Percentiles rank a stretch among this genome's conserved stretches.
These are phyloP conservation scores for Ephestia elutella DNA, from an alignment of 1,140 invertebrate species.

Conservation along the genomic window DNA sequence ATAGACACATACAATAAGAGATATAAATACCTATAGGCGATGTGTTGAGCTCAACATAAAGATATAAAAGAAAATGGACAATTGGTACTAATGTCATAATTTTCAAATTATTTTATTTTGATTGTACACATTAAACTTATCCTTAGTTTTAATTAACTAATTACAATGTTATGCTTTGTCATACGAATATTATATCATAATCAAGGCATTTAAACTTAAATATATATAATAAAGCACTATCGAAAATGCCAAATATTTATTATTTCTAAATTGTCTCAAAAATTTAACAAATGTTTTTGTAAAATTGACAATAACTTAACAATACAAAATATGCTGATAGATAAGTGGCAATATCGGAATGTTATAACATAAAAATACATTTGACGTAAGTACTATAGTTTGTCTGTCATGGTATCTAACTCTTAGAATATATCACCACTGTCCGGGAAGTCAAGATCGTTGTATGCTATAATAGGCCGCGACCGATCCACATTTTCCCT, in stretches of 20 bases:
- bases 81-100: no score
- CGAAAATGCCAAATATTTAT: no score
- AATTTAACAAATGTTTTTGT: not conserved
- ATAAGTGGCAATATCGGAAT: conserved; percentile 1
- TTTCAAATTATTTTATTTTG: no score
- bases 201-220: not conserved
- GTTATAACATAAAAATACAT: not conserved
- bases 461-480: conserved; percentile 85
- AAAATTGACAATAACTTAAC: not conserved
- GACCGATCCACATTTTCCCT: conserved; percentile 77
- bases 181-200: not conserved
- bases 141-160: not conserved
- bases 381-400: not conserved
- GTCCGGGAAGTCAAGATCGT: conserved; percentile 89
- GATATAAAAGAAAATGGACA: not conserved
- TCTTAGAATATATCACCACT: conserved; percentile 79
- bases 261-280: no score
- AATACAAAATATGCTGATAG: not conserved
- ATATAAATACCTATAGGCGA: not conserved
- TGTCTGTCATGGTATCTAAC: conserved; percentile 18
- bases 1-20: not conserved
- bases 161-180: not conserved
- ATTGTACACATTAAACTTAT: no score
- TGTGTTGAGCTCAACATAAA: conserved; percentile 8
- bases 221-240: no score